Evolutionary conservation across 2,797 vertebrate species (phyloP).

Genomic region (Syndactyla subalaris): DNA sequence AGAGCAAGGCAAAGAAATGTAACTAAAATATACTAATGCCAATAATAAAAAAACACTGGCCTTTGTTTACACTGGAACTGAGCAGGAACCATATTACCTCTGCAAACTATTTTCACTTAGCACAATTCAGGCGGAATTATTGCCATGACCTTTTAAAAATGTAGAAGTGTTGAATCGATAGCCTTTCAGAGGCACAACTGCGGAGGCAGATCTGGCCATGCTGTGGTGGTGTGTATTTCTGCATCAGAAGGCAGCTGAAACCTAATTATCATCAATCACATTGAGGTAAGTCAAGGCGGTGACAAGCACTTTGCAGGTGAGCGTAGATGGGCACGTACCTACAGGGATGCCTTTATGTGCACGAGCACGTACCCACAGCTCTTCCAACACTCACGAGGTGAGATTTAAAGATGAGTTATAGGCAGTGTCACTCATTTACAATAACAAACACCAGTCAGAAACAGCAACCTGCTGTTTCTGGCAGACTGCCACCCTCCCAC

Average conservation of each 20-base stretch:
- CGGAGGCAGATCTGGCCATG: constrained; percentile 59
- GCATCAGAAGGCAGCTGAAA: constrained; percentile 80
- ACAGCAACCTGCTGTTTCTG: constrained; percentile 62
- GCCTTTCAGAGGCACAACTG: constrained; percentile 70
- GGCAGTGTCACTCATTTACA: constrained; percentile 61
- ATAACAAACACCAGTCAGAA: constrained; percentile 70
- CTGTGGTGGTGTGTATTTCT: constrained; percentile 73
- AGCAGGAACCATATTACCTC: constrained; percentile 72
- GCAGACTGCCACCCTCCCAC: constrained; percentile 60
- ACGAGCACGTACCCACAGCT: not conserved
- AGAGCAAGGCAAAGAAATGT: not conserved
- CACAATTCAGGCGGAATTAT: constrained; percentile 79
- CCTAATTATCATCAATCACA: constrained; percentile 82
- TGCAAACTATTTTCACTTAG: constrained; percentile 81
- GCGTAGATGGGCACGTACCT: not conserved
- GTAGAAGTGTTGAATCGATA: constrained; percentile 75
- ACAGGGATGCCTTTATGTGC: not conserved
- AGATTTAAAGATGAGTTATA: constrained; percentile 66
- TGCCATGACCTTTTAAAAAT: constrained; percentile 82
- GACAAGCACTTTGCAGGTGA: constrained; percentile 40
- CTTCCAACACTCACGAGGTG: not conserved
- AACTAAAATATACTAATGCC: constrained; percentile 70
- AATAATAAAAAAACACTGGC: constrained; percentile 31
- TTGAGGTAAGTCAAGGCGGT: constrained; percentile 28
- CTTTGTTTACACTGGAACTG: constrained; percentile 71